Evolutionary conservation across 1,140 invertebrate genomes (phyloP).

Genomic region (Heliconius hewitsoni): DNA sequence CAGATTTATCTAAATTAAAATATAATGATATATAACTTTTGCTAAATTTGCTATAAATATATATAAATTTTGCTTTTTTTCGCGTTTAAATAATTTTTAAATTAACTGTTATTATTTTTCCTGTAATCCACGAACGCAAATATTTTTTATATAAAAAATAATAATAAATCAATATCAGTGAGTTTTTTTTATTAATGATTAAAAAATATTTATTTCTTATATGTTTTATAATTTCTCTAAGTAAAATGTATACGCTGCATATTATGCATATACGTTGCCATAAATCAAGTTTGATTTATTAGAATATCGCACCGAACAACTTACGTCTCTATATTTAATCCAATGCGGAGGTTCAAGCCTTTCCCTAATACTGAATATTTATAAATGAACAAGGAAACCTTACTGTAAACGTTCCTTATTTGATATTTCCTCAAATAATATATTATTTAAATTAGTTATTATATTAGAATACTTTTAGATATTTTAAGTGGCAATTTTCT

Average conservation of each 20-base stretch:
- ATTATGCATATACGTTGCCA: background rate
- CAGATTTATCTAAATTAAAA: too few relatives aligned
- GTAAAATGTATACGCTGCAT: background rate
- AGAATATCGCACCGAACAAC: background rate
- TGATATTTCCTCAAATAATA: background rate
- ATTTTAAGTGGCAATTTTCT: background rate
- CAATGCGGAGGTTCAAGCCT: background rate
- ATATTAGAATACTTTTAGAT: background rate
- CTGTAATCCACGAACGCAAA: too few relatives aligned
- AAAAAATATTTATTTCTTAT: too few relatives aligned
- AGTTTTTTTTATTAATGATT: too few relatives aligned
- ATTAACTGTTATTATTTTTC: too few relatives aligned
- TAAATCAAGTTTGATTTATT: conserved; percentile 5
- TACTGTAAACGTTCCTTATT: background rate
- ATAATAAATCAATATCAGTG: too few relatives aligned
- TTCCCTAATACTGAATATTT: background rate
- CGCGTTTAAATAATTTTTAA: too few relatives aligned
- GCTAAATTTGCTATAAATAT: too few relatives aligned
- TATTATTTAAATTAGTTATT: background rate
- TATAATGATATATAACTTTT: too few relatives aligned
- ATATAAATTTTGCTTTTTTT: too few relatives aligned
- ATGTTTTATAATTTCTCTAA: too few relatives aligned
- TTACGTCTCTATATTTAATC: background rate
- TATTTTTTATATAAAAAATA: too few relatives aligned
- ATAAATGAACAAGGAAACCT: background rate